phyloP scores from a whole-genome alignment of 2,888 invertebrate genomes.

The Pyrrhia umbra region DNA sequence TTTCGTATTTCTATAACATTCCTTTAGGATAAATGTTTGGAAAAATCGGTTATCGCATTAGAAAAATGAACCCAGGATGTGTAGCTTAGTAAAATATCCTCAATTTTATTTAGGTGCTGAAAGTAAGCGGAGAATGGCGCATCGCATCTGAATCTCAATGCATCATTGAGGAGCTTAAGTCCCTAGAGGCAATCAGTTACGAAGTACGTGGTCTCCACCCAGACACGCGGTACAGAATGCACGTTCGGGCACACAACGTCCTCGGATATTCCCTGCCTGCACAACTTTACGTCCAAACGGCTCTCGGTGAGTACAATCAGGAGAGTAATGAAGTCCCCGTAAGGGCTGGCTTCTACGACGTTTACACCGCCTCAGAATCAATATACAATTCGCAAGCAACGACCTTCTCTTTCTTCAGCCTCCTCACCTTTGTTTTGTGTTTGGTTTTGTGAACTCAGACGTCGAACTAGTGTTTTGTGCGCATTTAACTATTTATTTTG shows the following conservation, averaged over 20 bases:
- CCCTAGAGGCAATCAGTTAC: slow-evolving; percentile 91
- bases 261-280: slow-evolving; percentile 95
- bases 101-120: slow-evolving; percentile 89
- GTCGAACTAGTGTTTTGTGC: slow-evolving; percentile 70
- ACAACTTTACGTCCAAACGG: slow-evolving; percentile 95
- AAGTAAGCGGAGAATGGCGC: slow-evolving; percentile 92
- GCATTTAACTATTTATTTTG: slow-evolving; percentile 60
- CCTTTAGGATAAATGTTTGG: slow-evolving; percentile 17
- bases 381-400: slow-evolving; percentile 75
- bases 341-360: slow-evolving; percentile 88
- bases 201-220: slow-evolving; percentile 93
- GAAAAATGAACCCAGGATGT: slow-evolving; percentile 3
- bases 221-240: slow-evolving; percentile 95
- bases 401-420: slow-evolving; percentile 74
- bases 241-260: slow-evolving; percentile 95
- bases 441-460: slow-evolving; percentile 80
- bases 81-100: slow-evolving; percentile 9
- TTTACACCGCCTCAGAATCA: slow-evolving; percentile 84
- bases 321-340: slow-evolving; percentile 85
- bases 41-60: slow-evolving; percentile 10
- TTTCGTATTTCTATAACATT: slow-evolving; percentile 18
- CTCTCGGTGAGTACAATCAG: slow-evolving; percentile 94
- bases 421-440: slow-evolving; percentile 77
- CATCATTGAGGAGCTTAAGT: slow-evolving; percentile 90
- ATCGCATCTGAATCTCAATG: slow-evolving; percentile 89